Conservation (phyloP, 2,797 vertebrate genomes). For the Galago senegalensis region DNA sequence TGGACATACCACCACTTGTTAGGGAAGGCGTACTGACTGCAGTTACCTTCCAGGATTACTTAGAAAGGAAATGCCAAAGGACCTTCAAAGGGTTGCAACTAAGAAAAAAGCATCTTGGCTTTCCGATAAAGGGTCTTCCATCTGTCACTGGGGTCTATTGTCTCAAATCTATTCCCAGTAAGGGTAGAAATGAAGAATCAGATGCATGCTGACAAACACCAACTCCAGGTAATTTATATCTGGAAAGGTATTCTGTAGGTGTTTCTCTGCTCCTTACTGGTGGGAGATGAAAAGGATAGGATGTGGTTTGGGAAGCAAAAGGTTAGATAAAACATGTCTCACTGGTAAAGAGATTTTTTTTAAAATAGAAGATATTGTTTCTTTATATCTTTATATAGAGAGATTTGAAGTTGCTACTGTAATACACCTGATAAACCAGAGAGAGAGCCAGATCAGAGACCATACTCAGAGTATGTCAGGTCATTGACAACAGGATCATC, state of each 20-base stretch:
- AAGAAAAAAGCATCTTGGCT: background rate
- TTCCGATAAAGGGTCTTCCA: background rate
- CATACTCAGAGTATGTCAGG: background rate
- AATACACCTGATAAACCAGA: background rate
- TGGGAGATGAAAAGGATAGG: background rate
- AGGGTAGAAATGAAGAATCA: background rate
- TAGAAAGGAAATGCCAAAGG: background rate
- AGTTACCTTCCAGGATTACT: background rate
- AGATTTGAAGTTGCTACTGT: slow-evolving; percentile 15
- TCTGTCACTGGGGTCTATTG: background rate
- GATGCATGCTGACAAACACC: background rate
- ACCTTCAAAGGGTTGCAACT: background rate
- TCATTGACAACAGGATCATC: background rate
- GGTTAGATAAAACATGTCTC: background rate
- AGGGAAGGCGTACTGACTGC: background rate
- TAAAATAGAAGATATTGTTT: background rate
- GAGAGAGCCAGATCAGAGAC: background rate
- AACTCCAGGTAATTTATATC: background rate
- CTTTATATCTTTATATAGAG: background rate
- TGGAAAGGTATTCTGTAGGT: background rate
- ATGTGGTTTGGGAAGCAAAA: background rate
- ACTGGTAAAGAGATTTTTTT: background rate
- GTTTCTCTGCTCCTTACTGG: background rate
- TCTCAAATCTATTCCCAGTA: background rate
- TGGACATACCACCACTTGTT: background rate